These are phyloP conservation scores for Hyphantria cunea DNA, from an alignment of 1,140 invertebrate genomes.

Conservation along the genomic window DNA sequence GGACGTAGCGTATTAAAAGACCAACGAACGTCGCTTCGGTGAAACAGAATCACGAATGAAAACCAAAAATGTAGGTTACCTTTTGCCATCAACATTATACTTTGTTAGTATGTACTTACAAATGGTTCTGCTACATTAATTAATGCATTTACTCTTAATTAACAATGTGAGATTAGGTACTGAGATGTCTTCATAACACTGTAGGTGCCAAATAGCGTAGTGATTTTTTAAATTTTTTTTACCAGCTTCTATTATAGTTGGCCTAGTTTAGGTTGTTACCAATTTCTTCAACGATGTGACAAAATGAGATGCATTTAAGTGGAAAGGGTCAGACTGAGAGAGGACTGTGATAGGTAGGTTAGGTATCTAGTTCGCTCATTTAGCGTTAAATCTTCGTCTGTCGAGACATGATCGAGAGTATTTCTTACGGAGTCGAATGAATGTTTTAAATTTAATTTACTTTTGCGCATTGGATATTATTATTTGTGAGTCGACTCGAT, in stretches of 20 bases:
- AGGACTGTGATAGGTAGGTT: conserved; percentile 81
- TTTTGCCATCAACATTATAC: conserved; percentile 72
- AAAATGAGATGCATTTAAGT: conserved; percentile 75
- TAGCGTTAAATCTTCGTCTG: conserved; percentile 72
- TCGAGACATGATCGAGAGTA: conserved; percentile 53
- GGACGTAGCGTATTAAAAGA: conserved; percentile 21
- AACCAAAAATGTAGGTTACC: conserved; percentile 80
- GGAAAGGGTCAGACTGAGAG: conserved; percentile 80
- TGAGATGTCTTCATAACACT: conserved; percentile 50
- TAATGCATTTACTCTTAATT: conserved; percentile 46
- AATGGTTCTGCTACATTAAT: conserved; percentile 52
- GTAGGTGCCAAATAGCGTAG: conserved; percentile 78
- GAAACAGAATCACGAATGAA: conserved; percentile 58
- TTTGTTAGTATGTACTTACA: conserved; percentile 70
- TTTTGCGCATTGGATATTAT: conserved; percentile 33
- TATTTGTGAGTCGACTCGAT: conserved; percentile 42
- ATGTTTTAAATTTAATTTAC: conserved; percentile 53
- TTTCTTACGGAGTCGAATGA: conserved; percentile 59
- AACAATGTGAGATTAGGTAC: conserved; percentile 47
- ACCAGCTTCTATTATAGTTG: conserved; percentile 65
- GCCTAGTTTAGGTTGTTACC: conserved; percentile 78
- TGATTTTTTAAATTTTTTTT: conserved; percentile 60
- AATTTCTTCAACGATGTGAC: conserved; percentile 75
- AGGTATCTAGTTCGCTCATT: conserved; percentile 76
- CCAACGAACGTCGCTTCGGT: conserved; percentile 38